Base-by-base conservation (phyloP, 2,113 vertebrate genomes). In the Gorsachius goisagi region DNA sequence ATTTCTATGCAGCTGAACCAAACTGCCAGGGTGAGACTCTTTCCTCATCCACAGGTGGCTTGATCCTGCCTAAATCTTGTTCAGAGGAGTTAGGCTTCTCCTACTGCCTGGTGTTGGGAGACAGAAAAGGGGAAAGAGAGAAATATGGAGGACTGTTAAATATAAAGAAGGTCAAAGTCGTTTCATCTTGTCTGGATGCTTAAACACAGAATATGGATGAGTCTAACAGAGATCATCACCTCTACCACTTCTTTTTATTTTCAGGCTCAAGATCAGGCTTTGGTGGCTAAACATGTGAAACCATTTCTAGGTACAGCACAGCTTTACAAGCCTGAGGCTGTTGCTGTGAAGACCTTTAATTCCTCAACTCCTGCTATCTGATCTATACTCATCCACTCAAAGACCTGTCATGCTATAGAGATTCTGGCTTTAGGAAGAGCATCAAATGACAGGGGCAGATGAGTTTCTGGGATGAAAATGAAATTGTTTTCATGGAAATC, bases 41-140 rank as follows among this genome's bases (percentile, higher is more conserved):
- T 66, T 49, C 1, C 1, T 41, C 12, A 53, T 21, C 2, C 4
- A 2, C 3, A 9, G 5, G 11, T 4, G 5, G 5, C 24, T 74
- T 78, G 37, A 64, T 24, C 4, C 14, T 72, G 8, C 37, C 30
- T 67, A 82, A 39, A 24, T 41, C 27, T 53, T 71, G 8, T 30
- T 81, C 39, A 81, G 20, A 56, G 22, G 6, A 45, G 27, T 28
- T 9, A 79, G 26, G 3, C 23, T 87, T 91, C 30, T 78, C 17
- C 11, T 39, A 2, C 26, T 69, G 12, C 9, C 21, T 53, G 8
- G 9, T 47, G 10, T 63, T 18, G 52, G 26, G 8, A 12, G 15
- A 4, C 1, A 77, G 6, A 39, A 8, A 56, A 60, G 5, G 21
- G 5, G 33, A 67, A 85, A 50, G 24, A 67, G 16, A 12, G 4